These are phyloP conservation scores for Stomatorhinus walkeri DNA, from an alignment of 2,797 vertebrate species.

Conservation along the genomic window DNA sequence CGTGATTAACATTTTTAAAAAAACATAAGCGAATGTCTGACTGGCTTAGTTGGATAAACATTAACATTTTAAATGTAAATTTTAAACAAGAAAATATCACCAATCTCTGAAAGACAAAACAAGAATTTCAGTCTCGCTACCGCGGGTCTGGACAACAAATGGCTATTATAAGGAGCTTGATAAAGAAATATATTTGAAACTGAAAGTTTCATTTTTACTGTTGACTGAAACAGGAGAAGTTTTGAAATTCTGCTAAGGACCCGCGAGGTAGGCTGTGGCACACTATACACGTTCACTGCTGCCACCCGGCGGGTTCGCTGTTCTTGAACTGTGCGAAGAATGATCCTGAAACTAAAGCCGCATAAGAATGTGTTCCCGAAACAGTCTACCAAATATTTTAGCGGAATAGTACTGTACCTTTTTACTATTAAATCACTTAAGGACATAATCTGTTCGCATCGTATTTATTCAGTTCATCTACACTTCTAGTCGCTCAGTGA, in stretches of 20 bases:
- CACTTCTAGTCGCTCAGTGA: neutral
- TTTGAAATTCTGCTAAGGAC: neutral
- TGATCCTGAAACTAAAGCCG: neutral
- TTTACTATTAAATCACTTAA: neutral
- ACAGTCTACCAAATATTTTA: neutral
- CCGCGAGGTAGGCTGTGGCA: neutral
- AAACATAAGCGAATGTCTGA: neutral
- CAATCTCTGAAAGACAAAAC: neutral
- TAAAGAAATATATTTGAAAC: neutral
- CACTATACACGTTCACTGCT: conserved; percentile 31
- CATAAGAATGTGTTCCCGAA: neutral
- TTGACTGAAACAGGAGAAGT: neutral
- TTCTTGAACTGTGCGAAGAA: conserved; percentile 4
- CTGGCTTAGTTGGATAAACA: neutral
- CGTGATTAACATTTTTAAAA: neutral
- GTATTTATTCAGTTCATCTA: neutral
- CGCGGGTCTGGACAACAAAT: neutral
- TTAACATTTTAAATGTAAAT: neutral
- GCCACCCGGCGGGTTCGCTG: conserved; percentile 39
- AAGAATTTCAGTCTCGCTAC: neutral
- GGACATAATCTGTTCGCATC: neutral
- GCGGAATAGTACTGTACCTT: neutral
- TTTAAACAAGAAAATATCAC: neutral
- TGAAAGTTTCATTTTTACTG: neutral
- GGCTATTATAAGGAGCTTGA: neutral